These are phyloP conservation scores for Dicaeum eximium DNA, from an alignment of 2,113 vertebrate species.

Conservation along the genomic window DNA sequence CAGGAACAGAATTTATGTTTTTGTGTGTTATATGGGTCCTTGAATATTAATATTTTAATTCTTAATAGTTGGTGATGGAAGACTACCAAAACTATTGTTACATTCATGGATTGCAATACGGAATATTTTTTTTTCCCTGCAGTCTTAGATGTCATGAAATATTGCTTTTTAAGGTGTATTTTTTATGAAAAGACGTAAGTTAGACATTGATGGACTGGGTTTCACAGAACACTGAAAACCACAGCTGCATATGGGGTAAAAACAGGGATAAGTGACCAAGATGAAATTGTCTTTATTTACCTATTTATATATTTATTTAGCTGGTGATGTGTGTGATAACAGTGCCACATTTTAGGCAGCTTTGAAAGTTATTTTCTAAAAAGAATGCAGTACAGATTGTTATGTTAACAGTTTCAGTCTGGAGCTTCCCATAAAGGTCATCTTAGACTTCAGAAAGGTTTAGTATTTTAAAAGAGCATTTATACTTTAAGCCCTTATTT, in stretches of 20 bases:
- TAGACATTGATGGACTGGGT: neutral
- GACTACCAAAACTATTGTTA: neutral
- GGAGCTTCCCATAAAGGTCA: neutral
- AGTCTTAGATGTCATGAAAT: neutral
- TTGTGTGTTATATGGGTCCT: neutral
- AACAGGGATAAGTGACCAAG: neutral
- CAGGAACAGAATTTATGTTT: neutral
- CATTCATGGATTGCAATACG: neutral
- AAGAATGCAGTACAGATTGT: neutral
- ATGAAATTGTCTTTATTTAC: neutral
- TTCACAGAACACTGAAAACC: neutral
- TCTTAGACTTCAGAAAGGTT: neutral
- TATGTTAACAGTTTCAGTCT: neutral
- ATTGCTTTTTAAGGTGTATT: neutral
- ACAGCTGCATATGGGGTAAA: neutral
- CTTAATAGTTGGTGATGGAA: neutral
- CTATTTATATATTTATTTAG: neutral
- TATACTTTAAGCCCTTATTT: neutral
- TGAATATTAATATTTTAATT: neutral
- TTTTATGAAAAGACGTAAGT: neutral
- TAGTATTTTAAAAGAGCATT: neutral
- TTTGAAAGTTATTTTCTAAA: neutral
- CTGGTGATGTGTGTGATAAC: neutral
- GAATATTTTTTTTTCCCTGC: neutral
- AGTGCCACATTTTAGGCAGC: neutral